These are phyloP conservation scores for Epizoanthus rinbou DNA, from an alignment of 92 coral and sea anemone species.

Conservation along the genomic window DNA sequence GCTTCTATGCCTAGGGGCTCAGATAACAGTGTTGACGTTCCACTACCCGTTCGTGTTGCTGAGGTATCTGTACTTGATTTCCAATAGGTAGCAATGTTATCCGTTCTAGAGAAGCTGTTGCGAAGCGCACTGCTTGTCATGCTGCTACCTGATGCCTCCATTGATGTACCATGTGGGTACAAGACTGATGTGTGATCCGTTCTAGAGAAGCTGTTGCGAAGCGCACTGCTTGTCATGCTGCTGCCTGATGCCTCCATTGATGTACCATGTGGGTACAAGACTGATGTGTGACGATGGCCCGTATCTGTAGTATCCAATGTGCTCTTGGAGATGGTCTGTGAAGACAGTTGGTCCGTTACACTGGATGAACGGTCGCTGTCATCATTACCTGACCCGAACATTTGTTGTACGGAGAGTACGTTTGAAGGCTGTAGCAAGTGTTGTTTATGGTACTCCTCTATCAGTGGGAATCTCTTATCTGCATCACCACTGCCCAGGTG, in stretches of 20 bases:
- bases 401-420: constrained; percentile 14
- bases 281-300: background rate
- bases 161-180: no score
- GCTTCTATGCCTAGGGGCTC: background rate
- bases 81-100: background rate
- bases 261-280: no score
- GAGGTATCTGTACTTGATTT: background rate
- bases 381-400: background rate
- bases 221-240: background rate
- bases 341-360: background rate
- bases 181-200: background rate
- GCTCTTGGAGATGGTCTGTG: background rate
- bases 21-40: background rate
- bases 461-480: constrained; percentile 1
- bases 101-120: background rate
- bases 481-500: background rate
- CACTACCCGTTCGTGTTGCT: background rate
- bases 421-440: background rate
- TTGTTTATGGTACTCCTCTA: background rate
- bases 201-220: background rate
- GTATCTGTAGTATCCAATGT: background rate
- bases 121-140: background rate
- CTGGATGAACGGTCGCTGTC: background rate
- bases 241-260: background rate
- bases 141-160: background rate